These are phyloP conservation scores for Falco peregrinus DNA, from an alignment of 2,797 vertebrate species.

Conservation along the genomic window DNA sequence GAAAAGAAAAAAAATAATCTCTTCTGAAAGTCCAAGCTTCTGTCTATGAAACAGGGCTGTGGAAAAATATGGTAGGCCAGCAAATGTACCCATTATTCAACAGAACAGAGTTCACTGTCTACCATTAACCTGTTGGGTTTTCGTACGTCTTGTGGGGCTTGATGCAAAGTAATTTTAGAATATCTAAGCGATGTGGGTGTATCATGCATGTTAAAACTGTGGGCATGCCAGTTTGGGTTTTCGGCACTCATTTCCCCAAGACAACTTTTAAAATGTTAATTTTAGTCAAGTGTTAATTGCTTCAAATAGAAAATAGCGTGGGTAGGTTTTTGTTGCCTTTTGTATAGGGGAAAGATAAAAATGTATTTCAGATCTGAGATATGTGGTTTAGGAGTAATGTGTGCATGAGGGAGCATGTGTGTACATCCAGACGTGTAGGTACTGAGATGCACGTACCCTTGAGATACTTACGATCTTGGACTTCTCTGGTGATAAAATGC, in stretches of 20 bases:
- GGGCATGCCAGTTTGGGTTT: background rate
- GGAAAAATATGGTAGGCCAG: background rate
- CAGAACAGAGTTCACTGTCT: background rate
- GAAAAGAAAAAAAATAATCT: background rate
- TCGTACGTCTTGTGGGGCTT: background rate
- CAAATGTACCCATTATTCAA: background rate
- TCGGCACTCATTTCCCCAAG: background rate
- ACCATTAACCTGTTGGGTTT: background rate
- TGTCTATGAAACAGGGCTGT: background rate
- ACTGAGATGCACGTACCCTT: background rate
- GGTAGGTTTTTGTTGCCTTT: background rate
- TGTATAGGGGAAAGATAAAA: background rate
- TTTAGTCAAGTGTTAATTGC: slow-evolving; percentile 28
- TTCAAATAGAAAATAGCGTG: background rate
- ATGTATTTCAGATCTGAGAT: background rate
- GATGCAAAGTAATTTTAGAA: background rate
- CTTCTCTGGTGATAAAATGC: background rate
- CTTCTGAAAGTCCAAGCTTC: background rate
- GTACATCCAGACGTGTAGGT: background rate
- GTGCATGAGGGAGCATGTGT: background rate
- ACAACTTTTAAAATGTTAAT: slow-evolving; percentile 15
- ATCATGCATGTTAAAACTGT: background rate
- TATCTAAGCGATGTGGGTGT: background rate
- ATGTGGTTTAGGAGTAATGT: background rate
- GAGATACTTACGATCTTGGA: background rate